These are phyloP conservation scores for Therioaphis trifolii DNA, from an alignment of 2,888 invertebrate genomes.

Conservation along the genomic window DNA sequence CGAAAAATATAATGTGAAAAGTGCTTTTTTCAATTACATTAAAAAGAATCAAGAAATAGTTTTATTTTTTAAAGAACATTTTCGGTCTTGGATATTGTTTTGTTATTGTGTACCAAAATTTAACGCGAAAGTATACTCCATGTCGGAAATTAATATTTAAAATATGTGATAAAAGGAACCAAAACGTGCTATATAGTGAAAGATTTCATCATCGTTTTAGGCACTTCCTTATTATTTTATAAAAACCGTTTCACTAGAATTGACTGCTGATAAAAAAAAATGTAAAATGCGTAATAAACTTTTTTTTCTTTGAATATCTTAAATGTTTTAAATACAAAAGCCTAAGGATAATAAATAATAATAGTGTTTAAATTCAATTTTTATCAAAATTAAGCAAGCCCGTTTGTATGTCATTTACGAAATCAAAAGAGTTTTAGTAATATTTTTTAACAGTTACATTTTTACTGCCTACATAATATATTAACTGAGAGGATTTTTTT, in stretches of 20 bases:
- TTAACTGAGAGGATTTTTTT: too few relatives aligned
- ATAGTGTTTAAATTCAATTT: background rate
- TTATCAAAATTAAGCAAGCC: background rate
- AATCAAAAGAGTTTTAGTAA: too few relatives aligned
- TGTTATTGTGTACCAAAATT: conserved; percentile 13
- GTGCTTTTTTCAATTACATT: conserved; percentile 28
- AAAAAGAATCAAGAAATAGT: background rate
- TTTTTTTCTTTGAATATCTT: too few relatives aligned
- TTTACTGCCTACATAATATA: background rate
- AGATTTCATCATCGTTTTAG: background rate
- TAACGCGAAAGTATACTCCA: background rate
- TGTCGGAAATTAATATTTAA: conserved; percentile 38
- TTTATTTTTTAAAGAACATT: conserved; percentile 6
- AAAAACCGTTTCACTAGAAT: background rate
- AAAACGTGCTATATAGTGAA: background rate
- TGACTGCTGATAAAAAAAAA: background rate
- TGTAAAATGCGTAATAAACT: too few relatives aligned
- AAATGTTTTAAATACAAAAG: background rate
- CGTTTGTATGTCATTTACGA: too few relatives aligned
- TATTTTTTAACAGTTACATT: background rate
- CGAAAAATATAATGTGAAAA: background rate
- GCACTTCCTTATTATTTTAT: background rate
- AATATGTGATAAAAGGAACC: background rate
- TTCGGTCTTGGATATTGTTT: background rate
- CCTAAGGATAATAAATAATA: background rate